Evolutionary conservation across 1,140 invertebrate genomes (phyloP), one percentile per base, ranked within the genome.

Genomic region (Eumeta japonica): DNA sequence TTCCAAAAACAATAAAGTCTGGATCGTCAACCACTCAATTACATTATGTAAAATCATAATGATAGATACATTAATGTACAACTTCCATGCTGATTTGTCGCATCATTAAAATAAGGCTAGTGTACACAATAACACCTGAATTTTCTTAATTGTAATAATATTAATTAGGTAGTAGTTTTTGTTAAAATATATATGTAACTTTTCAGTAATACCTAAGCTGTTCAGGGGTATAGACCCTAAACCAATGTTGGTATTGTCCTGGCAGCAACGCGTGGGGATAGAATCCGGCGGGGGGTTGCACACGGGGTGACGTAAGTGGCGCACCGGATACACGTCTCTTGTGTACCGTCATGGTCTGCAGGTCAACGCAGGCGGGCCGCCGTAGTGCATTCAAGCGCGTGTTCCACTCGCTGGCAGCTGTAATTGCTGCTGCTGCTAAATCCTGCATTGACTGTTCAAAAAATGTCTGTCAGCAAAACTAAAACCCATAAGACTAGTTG

Each of bases 211-310:
- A 54, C 63, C 61, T 62, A 91, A 85, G 66, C 51, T 85, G 81
- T 0, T 79, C 74, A 11, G 82, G 73, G 15, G 79, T 78, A 40
- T 83, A 83, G 32, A 76, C 53, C 13, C 83, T 80, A 68, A 90
- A 97, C 67, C 82, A 83, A 66, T 96, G 91, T 42, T 88, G 87
- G 73, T 86, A 97, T 73, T 98, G 95, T 37, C 94, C 94, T 13
- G 93, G 92, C 45, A 98, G 84, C 31, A 97, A 74, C 18, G 93
- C 83, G 16, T 97, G 83, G 12, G 95, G 94, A 78, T 96, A 97
- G 66, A 86, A 75, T 37, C 45, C 83, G 83, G 58, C 87, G 80
- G 43, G 88, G 54, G 76, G 89, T 81, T 59, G 85, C 78, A 52
- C 81, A 9, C 31, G 9, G 11, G 38, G 52, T 12, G 35, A 72